Conservation (phyloP, 2,113 vertebrate genomes). For the Leptobrachium leishanense region DNA sequence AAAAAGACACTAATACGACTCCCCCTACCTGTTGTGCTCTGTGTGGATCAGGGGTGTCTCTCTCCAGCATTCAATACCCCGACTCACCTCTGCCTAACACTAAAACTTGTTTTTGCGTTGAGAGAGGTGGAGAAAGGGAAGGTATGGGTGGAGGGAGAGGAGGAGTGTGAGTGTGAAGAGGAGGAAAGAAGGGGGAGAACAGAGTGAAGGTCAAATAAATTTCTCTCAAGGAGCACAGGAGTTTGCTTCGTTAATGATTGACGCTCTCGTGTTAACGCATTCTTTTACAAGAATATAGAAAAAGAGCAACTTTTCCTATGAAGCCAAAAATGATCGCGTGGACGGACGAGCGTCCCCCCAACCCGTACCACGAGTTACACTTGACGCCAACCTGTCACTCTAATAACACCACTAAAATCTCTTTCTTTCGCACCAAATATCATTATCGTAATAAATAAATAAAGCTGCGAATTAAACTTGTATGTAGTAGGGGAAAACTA, state of each 20-base stretch:
- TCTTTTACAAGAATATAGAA: not conserved
- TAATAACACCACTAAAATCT: too few relatives aligned
- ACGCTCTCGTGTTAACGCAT: conserved; percentile 18
- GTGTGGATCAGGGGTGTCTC: not conserved
- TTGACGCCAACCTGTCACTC: too few relatives aligned
- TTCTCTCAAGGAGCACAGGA: conserved; percentile 31
- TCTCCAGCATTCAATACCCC: not conserved
- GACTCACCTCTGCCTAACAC: conserved; percentile 31
- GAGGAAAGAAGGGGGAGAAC: conserved; percentile 36
- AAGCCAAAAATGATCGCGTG: too few relatives aligned
- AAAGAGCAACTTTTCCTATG: too few relatives aligned
- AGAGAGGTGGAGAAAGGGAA: conserved; percentile 19
- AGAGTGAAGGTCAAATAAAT: conserved; percentile 39
- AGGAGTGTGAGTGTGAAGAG: not conserved
- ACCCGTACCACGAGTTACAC: too few relatives aligned
- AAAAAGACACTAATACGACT: not conserved
- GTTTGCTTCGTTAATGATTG: conserved; percentile 28
- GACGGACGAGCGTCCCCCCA: too few relatives aligned
- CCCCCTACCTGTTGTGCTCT: conserved; percentile 18
- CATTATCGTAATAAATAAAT: too few relatives aligned
- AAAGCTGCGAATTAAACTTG: too few relatives aligned
- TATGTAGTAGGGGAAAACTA: too few relatives aligned
- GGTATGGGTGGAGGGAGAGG: conserved; percentile 25
- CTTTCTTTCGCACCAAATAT: too few relatives aligned
- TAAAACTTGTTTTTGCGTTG: conserved; percentile 37